These are phyloP conservation scores for Phengaris arion DNA, from an alignment of 2,888 invertebrate genomes.

Conservation along the genomic window DNA sequence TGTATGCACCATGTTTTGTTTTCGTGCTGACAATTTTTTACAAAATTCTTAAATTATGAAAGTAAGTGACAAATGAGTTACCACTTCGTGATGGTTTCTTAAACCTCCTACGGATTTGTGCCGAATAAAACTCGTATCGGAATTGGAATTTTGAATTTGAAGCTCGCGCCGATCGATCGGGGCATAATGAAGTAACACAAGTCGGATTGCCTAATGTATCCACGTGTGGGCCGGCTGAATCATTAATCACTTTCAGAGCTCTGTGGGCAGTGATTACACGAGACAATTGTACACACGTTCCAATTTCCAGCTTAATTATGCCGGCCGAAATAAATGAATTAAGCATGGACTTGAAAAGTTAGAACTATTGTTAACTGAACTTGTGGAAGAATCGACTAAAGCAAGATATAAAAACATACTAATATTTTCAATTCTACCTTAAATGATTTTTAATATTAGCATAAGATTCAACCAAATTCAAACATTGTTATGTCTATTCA, in stretches of 20 bases:
- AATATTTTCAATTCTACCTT: too few species aligned
- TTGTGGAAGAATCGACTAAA: not conserved
- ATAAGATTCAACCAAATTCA: not conserved
- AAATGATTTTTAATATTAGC: not conserved
- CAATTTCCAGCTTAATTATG: conserved; percentile 28
- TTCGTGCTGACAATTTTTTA: conserved; percentile 1
- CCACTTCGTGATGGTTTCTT: not conserved
- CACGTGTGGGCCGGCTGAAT: conserved; percentile 41
- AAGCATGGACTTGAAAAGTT: not conserved
- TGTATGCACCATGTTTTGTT: not conserved
- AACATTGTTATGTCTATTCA: not conserved
- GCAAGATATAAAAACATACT: too few species aligned
- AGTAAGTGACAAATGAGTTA: not conserved
- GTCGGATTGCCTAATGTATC: conserved; percentile 39
- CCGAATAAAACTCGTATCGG: conserved; percentile 28
- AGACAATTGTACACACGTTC: conserved; percentile 40
- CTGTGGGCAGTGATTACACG: conserved; percentile 43
- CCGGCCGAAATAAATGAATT: conserved; percentile 6
- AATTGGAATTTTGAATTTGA: conserved; percentile 30
- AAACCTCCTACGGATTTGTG: conserved; percentile 14
- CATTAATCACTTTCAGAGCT: conserved; percentile 59
- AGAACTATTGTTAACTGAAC: not conserved
- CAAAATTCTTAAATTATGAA: not conserved
- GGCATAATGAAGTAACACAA: conserved; percentile 36
- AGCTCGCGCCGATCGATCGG: conserved; percentile 26